These are phyloP conservation scores for Aleiodes leptofemur DNA, from an alignment of 2,888 invertebrate genomes.

Conservation along the genomic window DNA sequence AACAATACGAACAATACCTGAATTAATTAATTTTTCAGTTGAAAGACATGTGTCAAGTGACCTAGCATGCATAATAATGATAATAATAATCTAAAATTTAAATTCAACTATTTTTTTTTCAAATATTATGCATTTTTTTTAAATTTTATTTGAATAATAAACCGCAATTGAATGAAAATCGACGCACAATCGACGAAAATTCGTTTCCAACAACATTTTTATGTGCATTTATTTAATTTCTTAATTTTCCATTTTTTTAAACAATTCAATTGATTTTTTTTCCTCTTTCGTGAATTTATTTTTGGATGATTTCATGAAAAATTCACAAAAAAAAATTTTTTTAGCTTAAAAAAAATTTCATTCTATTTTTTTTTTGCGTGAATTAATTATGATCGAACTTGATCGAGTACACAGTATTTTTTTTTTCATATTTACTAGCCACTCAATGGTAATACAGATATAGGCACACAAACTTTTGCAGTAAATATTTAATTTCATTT, in stretches of 20 bases:
- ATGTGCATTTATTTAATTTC: background rate
- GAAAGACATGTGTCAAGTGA: constrained; percentile 25
- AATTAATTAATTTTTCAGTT: no score
- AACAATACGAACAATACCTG: constrained; percentile 20
- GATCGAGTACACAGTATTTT: constrained; percentile 17
- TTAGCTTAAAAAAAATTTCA: background rate
- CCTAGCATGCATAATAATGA: constrained; percentile 31
- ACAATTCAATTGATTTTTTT: background rate
- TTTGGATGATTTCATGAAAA: no score
- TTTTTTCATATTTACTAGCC: constrained; percentile 20
- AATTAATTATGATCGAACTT: constrained; percentile 27
- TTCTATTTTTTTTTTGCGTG: background rate
- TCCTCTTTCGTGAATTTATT: no score
- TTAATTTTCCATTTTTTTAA: background rate
- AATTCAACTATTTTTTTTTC: background rate
- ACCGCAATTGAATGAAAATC: background rate
- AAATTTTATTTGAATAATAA: constrained; percentile 7
- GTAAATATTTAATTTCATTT: constrained; percentile 1
- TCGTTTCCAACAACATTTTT: constrained; percentile 8
- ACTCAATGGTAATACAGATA: constrained; percentile 29
- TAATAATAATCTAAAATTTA: no score
- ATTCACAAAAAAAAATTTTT: no score
- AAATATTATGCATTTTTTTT: constrained; percentile 7
- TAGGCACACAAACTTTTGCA: constrained; percentile 33
- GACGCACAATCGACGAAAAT: background rate